A percentile compares a stretch with the other conserved stretches of the same genome.
These are phyloP conservation scores for Oryctes rhinoceros DNA, from an alignment of 1,140 invertebrate species.

Conservation along the genomic window DNA sequence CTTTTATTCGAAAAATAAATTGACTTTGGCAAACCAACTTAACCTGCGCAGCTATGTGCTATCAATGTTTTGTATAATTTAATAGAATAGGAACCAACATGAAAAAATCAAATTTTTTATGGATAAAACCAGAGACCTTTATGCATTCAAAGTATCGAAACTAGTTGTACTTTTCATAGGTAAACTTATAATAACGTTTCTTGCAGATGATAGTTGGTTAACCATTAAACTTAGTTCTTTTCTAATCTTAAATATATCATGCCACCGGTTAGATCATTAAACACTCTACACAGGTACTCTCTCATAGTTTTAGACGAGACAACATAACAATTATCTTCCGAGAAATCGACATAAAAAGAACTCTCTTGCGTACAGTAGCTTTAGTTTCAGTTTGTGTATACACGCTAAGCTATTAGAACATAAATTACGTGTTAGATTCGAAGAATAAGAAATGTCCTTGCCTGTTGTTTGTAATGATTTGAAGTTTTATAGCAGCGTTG, in stretches of 20 bases:
- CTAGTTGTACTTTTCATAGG: too few relatives aligned
- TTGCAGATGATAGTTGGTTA: too few relatives aligned
- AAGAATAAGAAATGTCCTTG: constrained; percentile 3
- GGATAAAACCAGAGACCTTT: too few relatives aligned
- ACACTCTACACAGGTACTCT: not conserved
- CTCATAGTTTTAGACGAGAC: not conserved
- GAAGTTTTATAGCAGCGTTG: not conserved
- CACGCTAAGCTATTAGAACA: constrained; percentile 16
- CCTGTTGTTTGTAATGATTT: not conserved
- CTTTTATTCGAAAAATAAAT: too few relatives aligned
- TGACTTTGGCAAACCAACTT: too few relatives aligned
- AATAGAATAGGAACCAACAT: too few relatives aligned
- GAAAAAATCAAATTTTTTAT: too few relatives aligned
- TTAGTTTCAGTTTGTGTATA: constrained; percentile 2
- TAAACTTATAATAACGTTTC: too few relatives aligned
- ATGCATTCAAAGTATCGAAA: too few relatives aligned
- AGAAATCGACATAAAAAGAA: constrained; percentile 9
- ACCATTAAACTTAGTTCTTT: too few relatives aligned
- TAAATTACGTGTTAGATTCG: constrained; percentile 14
- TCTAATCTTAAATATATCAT: not conserved
- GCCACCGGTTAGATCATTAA: not conserved
- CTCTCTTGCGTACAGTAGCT: not conserved
- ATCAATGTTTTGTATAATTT: too few relatives aligned
- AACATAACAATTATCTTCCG: constrained; percentile 27
- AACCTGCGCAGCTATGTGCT: too few relatives aligned